Conservation (phyloP, 2,113 vertebrate species). For the Mohoua ochrocephala region DNA sequence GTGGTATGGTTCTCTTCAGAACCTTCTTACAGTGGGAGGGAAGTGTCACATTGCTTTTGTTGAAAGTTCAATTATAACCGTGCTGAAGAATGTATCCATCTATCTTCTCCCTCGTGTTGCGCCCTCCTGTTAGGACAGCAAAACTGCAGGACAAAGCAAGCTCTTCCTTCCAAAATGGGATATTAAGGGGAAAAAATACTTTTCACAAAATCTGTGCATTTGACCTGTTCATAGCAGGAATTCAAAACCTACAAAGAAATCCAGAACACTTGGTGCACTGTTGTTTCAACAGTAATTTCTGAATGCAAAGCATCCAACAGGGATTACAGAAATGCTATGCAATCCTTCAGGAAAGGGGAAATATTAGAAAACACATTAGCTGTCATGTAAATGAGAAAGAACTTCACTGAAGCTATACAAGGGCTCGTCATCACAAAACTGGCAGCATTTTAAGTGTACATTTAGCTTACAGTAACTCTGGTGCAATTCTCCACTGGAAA, state of each 20-base stretch:
- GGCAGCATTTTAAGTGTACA: not conserved
- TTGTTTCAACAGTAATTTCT: not conserved
- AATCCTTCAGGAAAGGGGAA: not conserved
- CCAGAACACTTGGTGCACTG: not conserved
- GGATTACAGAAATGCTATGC: not conserved
- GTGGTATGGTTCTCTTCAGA: not conserved
- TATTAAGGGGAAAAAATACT: not conserved
- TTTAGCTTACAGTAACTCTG: not conserved
- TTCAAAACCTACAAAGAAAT: not conserved
- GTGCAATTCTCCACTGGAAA: not conserved
- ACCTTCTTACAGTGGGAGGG: not conserved
- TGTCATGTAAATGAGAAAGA: not conserved
- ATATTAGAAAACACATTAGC: not conserved
- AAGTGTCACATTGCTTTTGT: not conserved
- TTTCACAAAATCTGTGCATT: not conserved
- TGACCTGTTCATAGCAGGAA: not conserved
- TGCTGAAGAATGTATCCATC: not conserved
- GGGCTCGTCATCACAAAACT: not conserved
- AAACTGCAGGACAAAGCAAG: not conserved
- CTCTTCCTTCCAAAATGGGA: not conserved
- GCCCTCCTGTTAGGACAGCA: not conserved
- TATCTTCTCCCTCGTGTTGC: not conserved
- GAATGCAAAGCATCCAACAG: not conserved
- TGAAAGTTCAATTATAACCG: not conserved
- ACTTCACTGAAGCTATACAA: not conserved